Evolutionary conservation across 2,797 vertebrate genomes (phyloP), one percentile per base, ranked within the genome.

Genomic region (Acipenser oxyrinchus): DNA sequence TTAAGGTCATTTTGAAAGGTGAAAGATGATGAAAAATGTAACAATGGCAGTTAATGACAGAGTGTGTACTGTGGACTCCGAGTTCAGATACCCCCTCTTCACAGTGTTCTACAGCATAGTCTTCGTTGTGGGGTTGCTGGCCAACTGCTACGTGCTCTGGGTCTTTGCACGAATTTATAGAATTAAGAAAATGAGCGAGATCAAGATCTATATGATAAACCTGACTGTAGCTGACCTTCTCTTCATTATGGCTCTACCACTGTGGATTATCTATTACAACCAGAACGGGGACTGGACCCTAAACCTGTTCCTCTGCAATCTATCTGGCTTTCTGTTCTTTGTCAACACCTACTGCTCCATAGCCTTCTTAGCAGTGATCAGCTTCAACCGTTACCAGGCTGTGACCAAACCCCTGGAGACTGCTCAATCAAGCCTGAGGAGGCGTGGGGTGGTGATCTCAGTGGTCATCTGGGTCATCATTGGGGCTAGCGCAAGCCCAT

Each of bases 191-290:
- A 87, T 97, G 73, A 94, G 84, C 0, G 96, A 99, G 78, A 97
- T 99, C 55, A 92, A 91, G 73, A 95, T 98, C 83, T 97, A 98
- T 78, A 98, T 99, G 93, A 84, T 91, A 71, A 99, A 97, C 81
- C 73, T 99, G 74, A 96, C 92, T 0, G 64, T 94, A 1, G 94
- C 95, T 0, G 96, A 99, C 71, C 84, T 99, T 62, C 91, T 99
- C 1, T 99, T 96, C 51, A 72, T 97, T 71, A 66, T 84, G 3
- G 89, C 88, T 0, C 86, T 99, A 63, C 96, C 96, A 0, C 86
- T 94, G 71, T 99, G 91, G 96, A 89, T 95, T 9, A 15, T 79
- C 53, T 99, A 99, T 68, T 99, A 97, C 65, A 68, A 72, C 10
- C 66, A 84, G 12, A 0, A 0, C 0, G 96, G 96, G 0, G 0